Evolutionary conservation across 2,888 invertebrate genomes (phyloP), one percentile per base, ranked within the genome.

Genomic region (Masnerella sp.): DNA sequence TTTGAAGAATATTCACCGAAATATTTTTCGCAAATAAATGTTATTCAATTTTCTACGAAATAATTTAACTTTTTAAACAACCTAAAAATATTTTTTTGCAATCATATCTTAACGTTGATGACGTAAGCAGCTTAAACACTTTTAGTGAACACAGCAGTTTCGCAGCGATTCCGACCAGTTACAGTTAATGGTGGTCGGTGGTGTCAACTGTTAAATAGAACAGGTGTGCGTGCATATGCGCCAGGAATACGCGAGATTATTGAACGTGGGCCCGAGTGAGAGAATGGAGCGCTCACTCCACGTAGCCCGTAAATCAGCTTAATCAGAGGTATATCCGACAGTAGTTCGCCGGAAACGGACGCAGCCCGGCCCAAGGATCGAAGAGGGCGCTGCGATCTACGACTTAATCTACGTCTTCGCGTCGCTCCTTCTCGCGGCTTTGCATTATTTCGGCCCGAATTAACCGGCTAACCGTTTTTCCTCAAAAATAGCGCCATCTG

Each of bases 351-450:
- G 68, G 64, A 58, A 75, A 72, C 65, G 72, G 74, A 74, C 62
- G 65, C 74, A 75, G 70, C 65, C 61, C 59, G 58, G 74, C 58
- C 32, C 47, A 72, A 61, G n/a, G n/a, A n/a, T n/a, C 28, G 43
- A 40, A 30, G 36, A 32, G 40, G 5, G 34, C 14, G 56, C 18
- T 38, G 74, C 61, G 17, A 72, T 76, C 77, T 77, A 80, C 80
- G 81, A 81, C 80, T 81, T 81, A 81, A 82, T 81, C 79, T 79
- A 82, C 81, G 76, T 82, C n/a, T n/a, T n/a, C n/a, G n/a, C n/a
- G n/a, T n/a, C n/a, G n/a, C n/a, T n/a, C n/a, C n/a, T n/a, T n/a
- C n/a, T n/a, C n/a, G n/a, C n/a, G n/a, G n/a, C n/a, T n/a, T n/a
- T n/a, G n/a, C 30, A 17, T 32, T 47, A 47, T 30, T 11, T 32